These are phyloP conservation scores for Manacus vitellinus DNA, from an alignment of 2,113 vertebrate genomes.

Conservation along the genomic window DNA sequence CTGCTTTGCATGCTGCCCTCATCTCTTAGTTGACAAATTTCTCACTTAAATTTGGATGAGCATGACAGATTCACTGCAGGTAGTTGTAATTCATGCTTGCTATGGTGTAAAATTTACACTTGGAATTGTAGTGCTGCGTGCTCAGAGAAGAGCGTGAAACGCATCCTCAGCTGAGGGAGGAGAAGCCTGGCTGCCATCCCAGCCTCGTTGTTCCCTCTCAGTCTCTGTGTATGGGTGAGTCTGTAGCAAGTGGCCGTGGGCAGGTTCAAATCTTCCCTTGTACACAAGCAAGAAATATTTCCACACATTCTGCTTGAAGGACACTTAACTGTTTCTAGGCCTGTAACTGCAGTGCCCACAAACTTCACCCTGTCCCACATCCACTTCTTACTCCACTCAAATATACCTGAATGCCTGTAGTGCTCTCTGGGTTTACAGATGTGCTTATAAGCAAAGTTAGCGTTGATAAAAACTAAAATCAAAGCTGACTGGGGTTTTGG, in stretches of 20 bases:
- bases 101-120: background rate
- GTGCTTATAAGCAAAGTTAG: background rate
- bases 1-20: background rate
- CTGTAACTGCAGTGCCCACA: background rate
- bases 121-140: rapidly evolving
- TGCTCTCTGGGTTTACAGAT: background rate
- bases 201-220: rapidly evolving
- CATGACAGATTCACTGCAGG: background rate
- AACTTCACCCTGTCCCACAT: background rate
- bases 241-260: background rate
- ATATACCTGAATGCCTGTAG: rapidly evolving
- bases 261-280: background rate
- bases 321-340: background rate
- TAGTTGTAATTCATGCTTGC: background rate
- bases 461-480: background rate
- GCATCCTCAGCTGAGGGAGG: background rate
- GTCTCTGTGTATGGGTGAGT: background rate
- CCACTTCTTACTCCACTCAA: background rate
- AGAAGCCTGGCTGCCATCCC: background rate
- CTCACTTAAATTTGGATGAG: background rate
- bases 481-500: background rate
- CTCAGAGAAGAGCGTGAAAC: background rate
- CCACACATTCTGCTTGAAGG: background rate
- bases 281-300: background rate
- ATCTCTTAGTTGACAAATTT: background rate